Conservation (phyloP, 2,888 invertebrate species). For the Pasiphila rectangulata region DNA sequence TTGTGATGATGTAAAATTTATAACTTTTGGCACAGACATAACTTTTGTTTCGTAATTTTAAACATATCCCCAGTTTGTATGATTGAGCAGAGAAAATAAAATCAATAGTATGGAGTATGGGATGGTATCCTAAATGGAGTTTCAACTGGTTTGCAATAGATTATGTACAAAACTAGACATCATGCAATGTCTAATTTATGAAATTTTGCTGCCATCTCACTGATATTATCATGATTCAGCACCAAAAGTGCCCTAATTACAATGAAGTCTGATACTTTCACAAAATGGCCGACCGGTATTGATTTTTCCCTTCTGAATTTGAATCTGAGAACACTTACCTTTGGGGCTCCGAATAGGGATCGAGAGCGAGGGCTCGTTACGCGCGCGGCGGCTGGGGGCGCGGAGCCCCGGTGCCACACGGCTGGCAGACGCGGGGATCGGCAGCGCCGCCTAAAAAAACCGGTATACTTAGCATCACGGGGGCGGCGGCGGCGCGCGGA, state of each 20-base stretch:
- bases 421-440: conserved; percentile 67
- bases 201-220: background rate
- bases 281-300: conserved; percentile 70
- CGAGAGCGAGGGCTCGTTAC: conserved; percentile 75
- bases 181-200: background rate
- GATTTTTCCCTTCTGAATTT: conserved; percentile 57
- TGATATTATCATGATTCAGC: conserved; percentile 11
- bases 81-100: too few species aligned
- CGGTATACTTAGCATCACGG: conserved; percentile 71
- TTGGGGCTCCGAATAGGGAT: conserved; percentile 53
- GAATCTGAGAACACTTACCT: conserved; percentile 65
- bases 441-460: conserved; percentile 74
- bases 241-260: conserved; percentile 27
- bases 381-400: conserved; percentile 71
- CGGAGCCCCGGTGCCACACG: conserved; percentile 68
- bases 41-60: too few species aligned
- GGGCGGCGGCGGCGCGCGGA: conserved; percentile 64
- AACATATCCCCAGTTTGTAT: too few species aligned
- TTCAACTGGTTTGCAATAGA: background rate
- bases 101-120: background rate
- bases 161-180: background rate
- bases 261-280: conserved; percentile 41
- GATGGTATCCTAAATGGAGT: background rate
- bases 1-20: too few species aligned
- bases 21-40: too few species aligned